Evolutionary conservation across 2,113 vertebrate genomes (phyloP).

Genomic region (Bombycilla garrulus): DNA sequence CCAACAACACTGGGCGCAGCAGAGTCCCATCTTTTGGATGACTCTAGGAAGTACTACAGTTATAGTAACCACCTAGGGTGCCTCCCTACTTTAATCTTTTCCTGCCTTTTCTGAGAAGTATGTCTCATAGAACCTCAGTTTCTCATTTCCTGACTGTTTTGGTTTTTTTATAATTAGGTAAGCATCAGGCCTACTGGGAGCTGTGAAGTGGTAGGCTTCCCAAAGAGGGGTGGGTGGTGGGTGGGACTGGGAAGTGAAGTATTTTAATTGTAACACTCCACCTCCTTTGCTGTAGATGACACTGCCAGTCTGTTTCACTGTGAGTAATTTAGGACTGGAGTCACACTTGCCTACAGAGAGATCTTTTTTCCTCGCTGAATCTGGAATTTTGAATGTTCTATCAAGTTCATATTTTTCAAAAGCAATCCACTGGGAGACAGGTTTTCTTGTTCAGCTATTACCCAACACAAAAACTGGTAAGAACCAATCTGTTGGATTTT

Average conservation of each 20-base stretch:
- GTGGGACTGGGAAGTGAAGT: background rate
- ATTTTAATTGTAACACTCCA: background rate
- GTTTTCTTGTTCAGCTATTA: constrained; percentile 28
- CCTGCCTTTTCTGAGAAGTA: background rate
- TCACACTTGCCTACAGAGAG: constrained; percentile 37
- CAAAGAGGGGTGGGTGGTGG: background rate
- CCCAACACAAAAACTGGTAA: background rate
- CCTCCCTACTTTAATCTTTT: background rate
- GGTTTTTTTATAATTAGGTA: background rate
- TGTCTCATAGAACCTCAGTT: background rate
- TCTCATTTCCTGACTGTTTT: background rate
- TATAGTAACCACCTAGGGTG: background rate
- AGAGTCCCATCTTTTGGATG: background rate
- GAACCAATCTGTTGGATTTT: background rate
- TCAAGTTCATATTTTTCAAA: constrained; percentile 4
- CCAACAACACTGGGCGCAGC: background rate
- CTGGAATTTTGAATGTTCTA: background rate
- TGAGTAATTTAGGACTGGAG: constrained; percentile 38
- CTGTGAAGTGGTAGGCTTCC: background rate
- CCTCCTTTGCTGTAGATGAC: background rate
- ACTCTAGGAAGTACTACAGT: background rate
- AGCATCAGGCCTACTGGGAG: background rate
- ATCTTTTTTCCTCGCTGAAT: background rate
- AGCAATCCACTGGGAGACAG: background rate
- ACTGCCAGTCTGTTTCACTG: background rate